Base-by-base conservation (phyloP, 2,797 vertebrate genomes). In the Odontamblyopus rebecca region DNA sequence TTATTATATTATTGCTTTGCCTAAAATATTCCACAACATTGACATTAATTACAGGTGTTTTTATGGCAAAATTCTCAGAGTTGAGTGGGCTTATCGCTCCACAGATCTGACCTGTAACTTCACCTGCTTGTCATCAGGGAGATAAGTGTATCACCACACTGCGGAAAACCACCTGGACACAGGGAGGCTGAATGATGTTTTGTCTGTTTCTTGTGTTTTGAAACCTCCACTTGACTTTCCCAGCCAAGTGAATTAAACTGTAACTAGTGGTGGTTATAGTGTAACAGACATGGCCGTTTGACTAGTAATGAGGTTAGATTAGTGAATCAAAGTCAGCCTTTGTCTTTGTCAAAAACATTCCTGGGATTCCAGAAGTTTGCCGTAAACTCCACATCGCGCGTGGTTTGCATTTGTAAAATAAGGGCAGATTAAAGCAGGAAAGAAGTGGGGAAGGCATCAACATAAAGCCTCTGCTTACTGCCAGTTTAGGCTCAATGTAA, bases 241-340 rank as follows among this genome's bases (percentile, higher is more conserved):
- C 50, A 67, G 44, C 63, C 69, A 74, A 13, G 64, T 64, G 56
- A 75, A 85, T 86, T 77, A 86, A 90, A 90, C 65, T 82, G 71
- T 90, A 89, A 92, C 90, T 5, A 6, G 6, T 38, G 1, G 71
- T 81, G 72, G 90, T 93, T 93, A 91, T 54, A 87, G 82, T 77
- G 83, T 92, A 91, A 92, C 90, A 54, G 1, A 2, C 73, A 56
- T 3, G 60, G 71, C 32, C 65, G 69, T 72, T 73, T 29, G 23
- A 73, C 80, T 63, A 69, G 70, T 74, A 70, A 73, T 73, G 70
- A 81, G 76, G 79, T 79, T 70, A 76, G 84, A 89, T 88, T 78
- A 83, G 78, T 53, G 79, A 87, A 88, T 91, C 83, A 91, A 92
- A 90, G 90, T 90, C 80, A 77, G 79, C 82, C 88, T 92, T 91